Base-by-base conservation (phyloP, 2,888 invertebrate species). In the Molorchus minor region DNA sequence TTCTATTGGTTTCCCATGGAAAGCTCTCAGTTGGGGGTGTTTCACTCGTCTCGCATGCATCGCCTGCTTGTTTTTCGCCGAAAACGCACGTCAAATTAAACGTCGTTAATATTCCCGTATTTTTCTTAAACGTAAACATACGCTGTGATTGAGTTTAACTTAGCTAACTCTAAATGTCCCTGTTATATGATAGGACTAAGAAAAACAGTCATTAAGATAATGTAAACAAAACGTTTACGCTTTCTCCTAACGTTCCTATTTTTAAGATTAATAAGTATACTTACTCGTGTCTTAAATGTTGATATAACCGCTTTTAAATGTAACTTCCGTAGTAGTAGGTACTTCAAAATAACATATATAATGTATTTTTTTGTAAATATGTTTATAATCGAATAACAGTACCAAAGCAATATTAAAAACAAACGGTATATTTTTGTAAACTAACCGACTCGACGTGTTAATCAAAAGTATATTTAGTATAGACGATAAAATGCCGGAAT, bases 1-100 rank as follows among this genome's bases (percentile, higher is more conserved):
- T 78, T 77, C 76, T 77, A 77, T 78, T 74, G 78, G 79, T 75
- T 77, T 78, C 73, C 70, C 73, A 65, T 71, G n/a, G 71, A 71
- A 66, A 73, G 74, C 74, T 72, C 73, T 60, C 71, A 76, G 75
- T 76, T 69, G 62, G 73, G n/a, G 75, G 75, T 73, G 75, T 73
- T 73, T 69, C 74, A 66, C 62, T 71, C 67, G 73, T 65, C 56
- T 67, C 63, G 71, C 49, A 64, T 67, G 70, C 65, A 65, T 67
- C 71, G 65, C 44, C 30, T 36, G 55, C 51, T 53, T 45, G 44
- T 30, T 30, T 52, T 30, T 40, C 52, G 40, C 41, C 52, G 52
- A 30, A 19, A 30, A 40, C 52, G 52, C 13, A 52, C 41, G 40
- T 41, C 47, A 46, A 38, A 40, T 53, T 45, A 51, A 61, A 57